Conservation (phyloP, 2,797 vertebrate genomes). For the Otus scops region DNA sequence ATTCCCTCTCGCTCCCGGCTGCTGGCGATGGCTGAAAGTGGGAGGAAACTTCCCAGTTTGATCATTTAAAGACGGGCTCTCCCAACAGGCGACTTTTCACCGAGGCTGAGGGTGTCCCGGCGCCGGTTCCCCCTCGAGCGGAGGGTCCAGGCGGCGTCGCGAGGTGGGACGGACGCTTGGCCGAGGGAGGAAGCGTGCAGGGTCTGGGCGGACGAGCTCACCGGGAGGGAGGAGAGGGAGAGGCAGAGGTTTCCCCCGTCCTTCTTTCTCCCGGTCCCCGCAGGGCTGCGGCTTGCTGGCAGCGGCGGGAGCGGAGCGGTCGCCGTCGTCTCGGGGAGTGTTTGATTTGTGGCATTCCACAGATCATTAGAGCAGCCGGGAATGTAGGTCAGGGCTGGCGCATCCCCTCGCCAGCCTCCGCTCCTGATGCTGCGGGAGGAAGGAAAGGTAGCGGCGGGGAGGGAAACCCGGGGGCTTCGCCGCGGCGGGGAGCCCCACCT, state of each 20-base stretch:
- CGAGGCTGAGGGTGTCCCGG: background rate
- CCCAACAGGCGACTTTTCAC: accelerated
- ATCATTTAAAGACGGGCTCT: background rate
- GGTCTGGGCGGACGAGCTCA: background rate
- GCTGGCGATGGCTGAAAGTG: background rate
- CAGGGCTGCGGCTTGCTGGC: background rate
- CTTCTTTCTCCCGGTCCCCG: background rate
- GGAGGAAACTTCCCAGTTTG: background rate
- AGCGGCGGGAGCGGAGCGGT: background rate
- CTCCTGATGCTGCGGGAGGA: background rate
- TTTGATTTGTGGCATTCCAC: conserved; percentile 68
- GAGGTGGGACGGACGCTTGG: background rate
- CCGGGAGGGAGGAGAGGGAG: background rate
- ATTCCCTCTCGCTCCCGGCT: background rate
- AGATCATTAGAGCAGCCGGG: conserved; percentile 62
- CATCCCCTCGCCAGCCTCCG: background rate
- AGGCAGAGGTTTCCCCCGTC: background rate
- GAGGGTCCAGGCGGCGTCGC: accelerated
- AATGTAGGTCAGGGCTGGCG: conserved; percentile 69
- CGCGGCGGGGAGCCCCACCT: accelerated
- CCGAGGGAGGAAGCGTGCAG: background rate
- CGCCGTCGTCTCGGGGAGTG: background rate
- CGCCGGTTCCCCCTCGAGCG: background rate
- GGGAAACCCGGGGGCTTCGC: background rate
- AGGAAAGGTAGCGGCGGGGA: background rate